Evolutionary conservation across 1,140 invertebrate genomes (phyloP), one percentile per base, ranked within the genome.

Genomic region (Drosophila burlai): DNA sequence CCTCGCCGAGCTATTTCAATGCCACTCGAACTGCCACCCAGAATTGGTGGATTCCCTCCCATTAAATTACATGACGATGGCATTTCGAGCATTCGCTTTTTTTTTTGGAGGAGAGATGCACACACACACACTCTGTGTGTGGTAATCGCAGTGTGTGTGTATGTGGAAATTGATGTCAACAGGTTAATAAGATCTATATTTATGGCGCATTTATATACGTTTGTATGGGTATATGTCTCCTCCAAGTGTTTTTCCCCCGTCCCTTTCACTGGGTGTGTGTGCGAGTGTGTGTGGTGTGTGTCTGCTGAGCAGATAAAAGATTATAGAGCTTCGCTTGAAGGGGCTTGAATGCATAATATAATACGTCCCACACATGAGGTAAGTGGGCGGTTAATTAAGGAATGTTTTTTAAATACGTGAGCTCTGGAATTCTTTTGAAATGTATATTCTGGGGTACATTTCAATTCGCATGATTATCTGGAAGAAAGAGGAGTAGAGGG

Each of bases 141-240:
- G 58, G 65, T 71, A 77, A 79, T 79, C 76, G 76, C 75, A 71
- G 38, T 49, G 54, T 79, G 59, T 65, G 60, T 65, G 60, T 79
- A 52, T 57, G 34, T 57, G 54, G 76, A 79, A 79, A 79, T 79
- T 79, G 75, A 79, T 79, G 76, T 79, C 76, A 79, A 77, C 76
- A 79, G 76, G 76, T 79, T 79, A 79, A 79, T 79, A 79, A 79
- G 76, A 79, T 79, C 76, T 78, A 79, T 79, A 79, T 79, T 79
- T 79, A 79, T 78, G 76, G 74, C 74, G 76, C 76, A 78, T 78
- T 69, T 78, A 78, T 77, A 77, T 61, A 69, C 50, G 62, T 64
- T 43, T 71, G 64, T 31, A 36, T 50, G 21, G 18, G 10, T 36
- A 60, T 45, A 34, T 47, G 40, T 71, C 43, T 36, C 57, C 43